phyloP scores from a whole-genome alignment of 23 tunicate species.

The Clavelina lepadiformis region DNA sequence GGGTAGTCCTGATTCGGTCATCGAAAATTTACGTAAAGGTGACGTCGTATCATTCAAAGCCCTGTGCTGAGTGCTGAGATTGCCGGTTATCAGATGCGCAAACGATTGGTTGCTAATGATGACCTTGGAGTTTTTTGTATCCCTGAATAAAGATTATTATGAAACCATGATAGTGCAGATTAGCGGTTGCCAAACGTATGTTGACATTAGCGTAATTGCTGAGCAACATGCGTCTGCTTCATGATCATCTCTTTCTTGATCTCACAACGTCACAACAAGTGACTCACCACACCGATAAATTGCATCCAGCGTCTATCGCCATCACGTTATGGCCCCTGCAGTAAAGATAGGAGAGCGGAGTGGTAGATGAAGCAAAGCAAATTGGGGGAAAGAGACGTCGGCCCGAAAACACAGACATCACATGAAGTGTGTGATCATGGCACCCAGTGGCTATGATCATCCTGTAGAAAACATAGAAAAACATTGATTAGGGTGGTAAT shows the following conservation, averaged over 20 bases:
- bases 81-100: conserved; percentile 27
- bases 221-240: too few relatives aligned
- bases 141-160: conserved; percentile 31
- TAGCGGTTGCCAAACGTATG: too few relatives aligned
- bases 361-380: conserved; percentile 24
- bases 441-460: conserved; percentile 43
- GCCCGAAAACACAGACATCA: conserved; percentile 55
- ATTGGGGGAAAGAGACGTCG: conserved; percentile 47
- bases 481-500: too few relatives aligned
- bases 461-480: conserved; percentile 43
- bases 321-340: conserved; percentile 44
- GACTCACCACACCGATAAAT: conserved; percentile 49
- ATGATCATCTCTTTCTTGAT: too few relatives aligned
- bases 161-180: background rate
- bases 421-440: conserved; percentile 42
- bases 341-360: conserved; percentile 6
- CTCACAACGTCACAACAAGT: too few relatives aligned
- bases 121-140: conserved; percentile 23
- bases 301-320: conserved; percentile 45
- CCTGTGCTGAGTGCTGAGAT: background rate
- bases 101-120: conserved; percentile 33
- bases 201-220: too few relatives aligned
- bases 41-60: background rate
- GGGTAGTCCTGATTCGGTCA: conserved; percentile 61
- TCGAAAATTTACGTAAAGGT: conserved; percentile 29